Conservation (phyloP, 2,113 vertebrate species). For the Psilopsiagon aymara region DNA sequence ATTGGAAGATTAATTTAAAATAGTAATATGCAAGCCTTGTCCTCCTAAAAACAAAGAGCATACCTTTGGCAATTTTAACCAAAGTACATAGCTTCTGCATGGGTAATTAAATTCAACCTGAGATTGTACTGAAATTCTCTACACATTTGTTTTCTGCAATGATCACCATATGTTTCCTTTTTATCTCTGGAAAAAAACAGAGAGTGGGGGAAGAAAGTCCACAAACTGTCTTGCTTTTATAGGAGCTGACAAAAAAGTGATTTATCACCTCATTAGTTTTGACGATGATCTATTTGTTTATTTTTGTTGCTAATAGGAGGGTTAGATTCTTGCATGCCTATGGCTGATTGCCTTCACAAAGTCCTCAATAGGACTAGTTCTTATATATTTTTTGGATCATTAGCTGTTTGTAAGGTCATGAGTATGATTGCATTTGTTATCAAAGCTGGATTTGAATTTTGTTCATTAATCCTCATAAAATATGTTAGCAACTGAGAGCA, state of each 20-base stretch:
- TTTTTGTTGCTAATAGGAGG: not conserved
- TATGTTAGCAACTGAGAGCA: not conserved
- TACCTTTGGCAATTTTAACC: not conserved
- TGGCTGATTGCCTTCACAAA: not conserved
- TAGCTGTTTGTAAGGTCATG: not conserved
- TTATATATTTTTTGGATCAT: not conserved
- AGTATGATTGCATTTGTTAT: not conserved
- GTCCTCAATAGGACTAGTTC: not conserved
- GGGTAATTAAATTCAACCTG: slow-evolving; percentile 1
- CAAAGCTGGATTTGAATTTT: not conserved
- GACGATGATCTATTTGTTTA: slow-evolving; percentile 7
- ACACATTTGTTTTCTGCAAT: not conserved
- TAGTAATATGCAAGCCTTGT: fast-evolving
- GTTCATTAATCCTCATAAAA: not conserved
- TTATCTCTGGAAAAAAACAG: not conserved
- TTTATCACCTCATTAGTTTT: slow-evolving; percentile 36
- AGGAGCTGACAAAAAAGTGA: slow-evolving; percentile 3
- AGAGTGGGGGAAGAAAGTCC: not conserved
- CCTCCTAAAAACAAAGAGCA: not conserved
- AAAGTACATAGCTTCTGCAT: not conserved
- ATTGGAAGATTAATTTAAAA: not conserved
- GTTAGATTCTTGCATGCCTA: not conserved
- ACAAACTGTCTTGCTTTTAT: not conserved
- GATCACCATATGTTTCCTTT: slow-evolving; percentile 17
- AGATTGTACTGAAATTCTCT: not conserved